Evolutionary conservation across 2,113 vertebrate species (phyloP).

Genomic region (Columba janthina): DNA sequence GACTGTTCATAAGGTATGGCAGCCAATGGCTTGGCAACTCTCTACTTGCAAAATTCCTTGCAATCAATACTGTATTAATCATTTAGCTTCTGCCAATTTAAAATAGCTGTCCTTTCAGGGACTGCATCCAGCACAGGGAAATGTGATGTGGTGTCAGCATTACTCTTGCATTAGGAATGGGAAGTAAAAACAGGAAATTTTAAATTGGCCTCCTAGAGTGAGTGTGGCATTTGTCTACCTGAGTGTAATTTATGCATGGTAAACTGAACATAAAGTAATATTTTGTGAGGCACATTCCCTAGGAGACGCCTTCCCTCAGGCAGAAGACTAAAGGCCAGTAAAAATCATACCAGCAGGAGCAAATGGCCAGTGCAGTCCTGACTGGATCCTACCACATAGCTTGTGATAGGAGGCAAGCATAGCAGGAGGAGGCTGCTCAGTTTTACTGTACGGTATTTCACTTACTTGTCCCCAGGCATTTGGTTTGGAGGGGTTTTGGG

Average conservation of each 20-base stretch:
- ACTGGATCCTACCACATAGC: neutral
- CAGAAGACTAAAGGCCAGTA: neutral
- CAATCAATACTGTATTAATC: conserved; percentile 49
- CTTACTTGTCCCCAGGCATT: neutral
- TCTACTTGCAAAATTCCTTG: neutral
- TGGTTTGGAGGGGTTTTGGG: neutral
- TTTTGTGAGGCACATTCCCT: neutral
- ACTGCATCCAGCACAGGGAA: neutral
- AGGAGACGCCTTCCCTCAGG: neutral
- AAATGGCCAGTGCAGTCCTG: neutral
- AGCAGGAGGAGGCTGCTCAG: neutral
- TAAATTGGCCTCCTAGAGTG: neutral
- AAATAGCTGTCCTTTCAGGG: conserved; percentile 12
- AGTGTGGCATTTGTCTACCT: neutral
- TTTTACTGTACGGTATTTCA: neutral
- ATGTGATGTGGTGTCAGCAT: neutral
- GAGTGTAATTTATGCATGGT: neutral
- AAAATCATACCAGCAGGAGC: neutral
- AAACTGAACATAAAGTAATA: neutral
- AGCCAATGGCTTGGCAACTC: conserved; percentile 1
- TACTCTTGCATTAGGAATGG: neutral
- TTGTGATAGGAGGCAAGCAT: neutral
- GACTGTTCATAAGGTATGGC: neutral
- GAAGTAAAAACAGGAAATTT: neutral
- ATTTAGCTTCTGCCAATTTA: conserved; percentile 32